phyloP scores from a whole-genome alignment of 2,888 invertebrate species.

The Sycophila texana region DNA sequence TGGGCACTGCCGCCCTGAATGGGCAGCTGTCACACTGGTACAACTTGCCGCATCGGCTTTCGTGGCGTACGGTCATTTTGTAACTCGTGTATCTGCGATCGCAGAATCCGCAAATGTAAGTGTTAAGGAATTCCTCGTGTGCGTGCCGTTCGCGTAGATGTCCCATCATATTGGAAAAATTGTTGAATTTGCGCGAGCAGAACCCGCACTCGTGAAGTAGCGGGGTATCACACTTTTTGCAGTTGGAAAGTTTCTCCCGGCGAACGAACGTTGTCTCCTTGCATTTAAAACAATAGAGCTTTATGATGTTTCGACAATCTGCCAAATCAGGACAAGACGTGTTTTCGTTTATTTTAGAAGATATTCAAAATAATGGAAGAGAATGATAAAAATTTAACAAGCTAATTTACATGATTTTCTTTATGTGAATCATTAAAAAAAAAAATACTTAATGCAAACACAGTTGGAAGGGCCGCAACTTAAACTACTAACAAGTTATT shows the following conservation, averaged over 20 bases:
- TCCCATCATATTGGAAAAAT: not conserved
- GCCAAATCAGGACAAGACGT: not conserved
- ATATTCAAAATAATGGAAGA: no score
- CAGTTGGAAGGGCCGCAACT: no score
- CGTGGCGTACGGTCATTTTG: not conserved
- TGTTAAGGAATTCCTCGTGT: not conserved
- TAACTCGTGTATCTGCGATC: not conserved
- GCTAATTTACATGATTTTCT: no score
- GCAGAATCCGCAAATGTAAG: constrained; percentile 5
- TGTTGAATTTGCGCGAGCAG: constrained; percentile 9
- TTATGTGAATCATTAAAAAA: no score
- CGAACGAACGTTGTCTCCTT: not conserved
- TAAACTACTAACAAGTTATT: no score
- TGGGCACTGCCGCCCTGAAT: constrained; percentile 46
- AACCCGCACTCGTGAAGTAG: constrained; percentile 11
- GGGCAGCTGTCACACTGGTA: constrained; percentile 17
- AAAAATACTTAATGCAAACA: no score
- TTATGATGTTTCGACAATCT: constrained; percentile 11
- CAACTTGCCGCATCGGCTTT: not conserved
- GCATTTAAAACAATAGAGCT: constrained; percentile 15
- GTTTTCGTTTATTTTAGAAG: no score
- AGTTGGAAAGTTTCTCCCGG: not conserved
- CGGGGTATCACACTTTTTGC: not conserved
- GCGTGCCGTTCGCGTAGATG: not conserved
- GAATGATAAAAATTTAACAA: no score